A percentile compares a stretch with the other conserved stretches of the same genome.
These are phyloP conservation scores for Phylloscopus whistleri DNA, from an alignment of 2,113 vertebrate species.

Conservation along the genomic window DNA sequence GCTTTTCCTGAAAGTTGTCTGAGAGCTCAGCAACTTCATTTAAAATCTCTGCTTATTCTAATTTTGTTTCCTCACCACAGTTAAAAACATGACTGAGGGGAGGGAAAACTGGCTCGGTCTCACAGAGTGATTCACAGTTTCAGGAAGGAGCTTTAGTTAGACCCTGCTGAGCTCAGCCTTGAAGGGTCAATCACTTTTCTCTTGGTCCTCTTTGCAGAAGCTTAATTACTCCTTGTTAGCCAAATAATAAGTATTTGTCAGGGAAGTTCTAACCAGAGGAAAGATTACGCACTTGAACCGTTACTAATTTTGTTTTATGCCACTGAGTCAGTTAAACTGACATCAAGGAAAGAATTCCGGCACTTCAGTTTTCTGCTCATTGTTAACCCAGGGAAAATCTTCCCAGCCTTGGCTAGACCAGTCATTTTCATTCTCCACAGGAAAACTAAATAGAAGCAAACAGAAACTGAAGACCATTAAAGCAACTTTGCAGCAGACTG, in stretches of 20 bases:
- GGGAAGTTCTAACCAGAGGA: neutral
- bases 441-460: neutral
- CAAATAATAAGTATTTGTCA: constrained; percentile 29
- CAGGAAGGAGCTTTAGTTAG: constrained; percentile 40
- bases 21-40: neutral
- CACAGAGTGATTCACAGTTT: neutral
- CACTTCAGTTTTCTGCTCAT: neutral
- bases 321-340: constrained; percentile 6
- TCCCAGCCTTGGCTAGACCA: neutral
- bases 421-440: neutral
- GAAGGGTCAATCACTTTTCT: constrained; percentile 8
- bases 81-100: neutral
- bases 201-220: neutral
- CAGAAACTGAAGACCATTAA: neutral
- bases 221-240: constrained; percentile 46
- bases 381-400: neutral
- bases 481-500: neutral
- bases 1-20: neutral
- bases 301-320: constrained; percentile 41
- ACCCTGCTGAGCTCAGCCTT: constrained; percentile 2
- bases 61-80: neutral
- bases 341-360: constrained; percentile 24
- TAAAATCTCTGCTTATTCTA: neutral
- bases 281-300: constrained; percentile 8
- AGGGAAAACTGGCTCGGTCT: constrained; percentile 15